Percentiles rank a stretch among this genome's conserved stretches.
These are phyloP conservation scores for Sardina pilchardus DNA, from an alignment of 2,113 vertebrate species.

Conservation along the genomic window DNA sequence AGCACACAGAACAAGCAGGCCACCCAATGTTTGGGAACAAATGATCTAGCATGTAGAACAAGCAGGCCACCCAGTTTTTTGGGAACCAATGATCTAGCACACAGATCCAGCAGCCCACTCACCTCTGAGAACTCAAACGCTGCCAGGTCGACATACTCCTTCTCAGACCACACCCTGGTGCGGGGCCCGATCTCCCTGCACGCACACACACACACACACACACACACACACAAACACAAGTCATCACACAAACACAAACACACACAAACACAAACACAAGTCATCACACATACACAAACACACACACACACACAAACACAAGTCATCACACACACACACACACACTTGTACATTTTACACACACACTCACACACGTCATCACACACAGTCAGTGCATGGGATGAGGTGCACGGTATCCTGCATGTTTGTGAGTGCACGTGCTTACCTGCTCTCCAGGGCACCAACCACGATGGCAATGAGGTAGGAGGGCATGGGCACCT, in stretches of 20 bases:
- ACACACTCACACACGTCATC: background rate
- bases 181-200: conserved; percentile 88
- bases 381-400: background rate
- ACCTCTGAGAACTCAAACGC: conserved; percentile 95
- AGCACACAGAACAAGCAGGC: too few species aligned
- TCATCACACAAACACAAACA: conserved; percentile 20
- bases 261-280: background rate
- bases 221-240: background rate
- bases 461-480: conserved; percentile 93
- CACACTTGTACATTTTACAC: too few species aligned
- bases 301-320: background rate
- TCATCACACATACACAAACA: conserved; percentile 22
- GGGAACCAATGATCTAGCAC: too few species aligned
- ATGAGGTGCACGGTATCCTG: background rate
- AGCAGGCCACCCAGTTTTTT: conserved; percentile 57
- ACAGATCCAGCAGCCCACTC: conserved; percentile 37
- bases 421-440: background rate
- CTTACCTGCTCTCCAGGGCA: conserved; percentile 91
- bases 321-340: too few species aligned
- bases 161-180: conserved; percentile 93
- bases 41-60: too few species aligned
- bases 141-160: conserved; percentile 86
- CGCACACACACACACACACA: conserved; percentile 20
- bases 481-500: conserved; percentile 94
- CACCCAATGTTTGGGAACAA: conserved; percentile 56